Evolutionary conservation across 2,888 invertebrate species (phyloP).

Genomic region (Caenorhabditis sulstoni): DNA sequence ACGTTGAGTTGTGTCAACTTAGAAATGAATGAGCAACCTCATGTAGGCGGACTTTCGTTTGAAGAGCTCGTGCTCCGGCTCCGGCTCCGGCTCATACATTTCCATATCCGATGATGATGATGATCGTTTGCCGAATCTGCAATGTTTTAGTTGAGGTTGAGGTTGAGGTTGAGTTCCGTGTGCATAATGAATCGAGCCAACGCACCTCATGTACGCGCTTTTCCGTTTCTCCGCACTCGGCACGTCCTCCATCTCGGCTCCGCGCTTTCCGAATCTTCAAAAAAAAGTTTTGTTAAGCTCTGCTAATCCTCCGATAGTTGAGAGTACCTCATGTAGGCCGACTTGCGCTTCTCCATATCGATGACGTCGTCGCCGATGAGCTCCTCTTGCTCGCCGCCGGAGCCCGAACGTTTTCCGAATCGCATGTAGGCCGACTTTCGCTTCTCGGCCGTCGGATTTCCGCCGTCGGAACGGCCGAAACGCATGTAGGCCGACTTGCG

Average conservation of each 20-base stretch:
- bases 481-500: conserved; percentile 76
- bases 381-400: conserved; percentile 48
- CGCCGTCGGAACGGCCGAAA: conserved; percentile 72
- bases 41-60: conserved; percentile 76
- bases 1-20: conserved; percentile 37
- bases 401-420: conserved; percentile 70
- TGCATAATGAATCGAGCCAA: not conserved
- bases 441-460: conserved; percentile 69
- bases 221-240: conserved; percentile 72
- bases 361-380: conserved; percentile 47
- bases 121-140: conserved; percentile 57
- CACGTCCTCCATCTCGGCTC: conserved; percentile 55
- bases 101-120: conserved; percentile 29
- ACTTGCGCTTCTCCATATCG: conserved; percentile 75
- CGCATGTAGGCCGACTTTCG: conserved; percentile 72
- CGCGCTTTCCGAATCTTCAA: conserved; percentile 71
- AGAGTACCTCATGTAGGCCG: conserved; percentile 71
- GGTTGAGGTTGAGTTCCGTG: too few species aligned
- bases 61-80: conserved; percentile 61
- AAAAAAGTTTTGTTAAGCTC: conserved; percentile 10
- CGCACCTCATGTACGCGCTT: conserved; percentile 73
- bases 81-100: conserved; percentile 19
- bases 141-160: too few species aligned
- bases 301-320: conserved; percentile 2
- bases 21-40: conserved; percentile 64